Evolutionary conservation across 2,797 vertebrate genomes (phyloP).

Genomic region (Uromys caudimaculatus): DNA sequence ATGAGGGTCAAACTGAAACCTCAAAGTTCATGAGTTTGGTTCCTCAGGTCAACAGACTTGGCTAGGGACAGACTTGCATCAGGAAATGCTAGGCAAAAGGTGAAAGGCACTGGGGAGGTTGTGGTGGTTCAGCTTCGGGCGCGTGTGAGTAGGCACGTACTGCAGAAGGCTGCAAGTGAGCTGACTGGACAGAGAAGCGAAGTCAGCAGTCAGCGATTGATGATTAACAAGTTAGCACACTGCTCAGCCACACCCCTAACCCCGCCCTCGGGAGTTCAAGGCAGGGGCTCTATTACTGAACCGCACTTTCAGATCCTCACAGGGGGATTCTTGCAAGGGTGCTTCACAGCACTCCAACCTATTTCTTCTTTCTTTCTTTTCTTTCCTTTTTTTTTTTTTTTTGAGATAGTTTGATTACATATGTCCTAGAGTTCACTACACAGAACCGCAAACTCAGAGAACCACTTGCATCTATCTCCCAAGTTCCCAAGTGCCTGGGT

Average conservation of each 20-base stretch:
- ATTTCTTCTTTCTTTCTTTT: neutral
- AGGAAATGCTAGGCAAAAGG: neutral
- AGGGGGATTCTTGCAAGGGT: neutral
- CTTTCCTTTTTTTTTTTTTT: neutral
- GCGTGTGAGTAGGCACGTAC: neutral
- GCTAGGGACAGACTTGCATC: neutral
- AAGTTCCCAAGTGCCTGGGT: neutral
- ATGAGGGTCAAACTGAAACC: neutral
- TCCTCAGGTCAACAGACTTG: neutral
- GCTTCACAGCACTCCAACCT: neutral
- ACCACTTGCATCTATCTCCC: neutral
- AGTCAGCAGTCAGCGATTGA: neutral
- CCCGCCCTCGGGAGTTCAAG: no score
- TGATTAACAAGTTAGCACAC: neutral
- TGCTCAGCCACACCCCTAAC: neutral
- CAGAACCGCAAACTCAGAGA: no score
- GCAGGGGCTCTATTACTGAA: neutral
- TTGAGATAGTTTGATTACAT: neutral
- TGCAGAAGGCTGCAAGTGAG: neutral
- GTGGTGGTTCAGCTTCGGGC: neutral
- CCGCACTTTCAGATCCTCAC: neutral
- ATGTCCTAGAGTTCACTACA: neutral
- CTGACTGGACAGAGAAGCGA: neutral
- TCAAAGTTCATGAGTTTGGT: neutral
- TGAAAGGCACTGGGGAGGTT: neutral